Evolutionary conservation across 1,140 invertebrate genomes (phyloP).

Genomic region (Eciton burchellii): DNA sequence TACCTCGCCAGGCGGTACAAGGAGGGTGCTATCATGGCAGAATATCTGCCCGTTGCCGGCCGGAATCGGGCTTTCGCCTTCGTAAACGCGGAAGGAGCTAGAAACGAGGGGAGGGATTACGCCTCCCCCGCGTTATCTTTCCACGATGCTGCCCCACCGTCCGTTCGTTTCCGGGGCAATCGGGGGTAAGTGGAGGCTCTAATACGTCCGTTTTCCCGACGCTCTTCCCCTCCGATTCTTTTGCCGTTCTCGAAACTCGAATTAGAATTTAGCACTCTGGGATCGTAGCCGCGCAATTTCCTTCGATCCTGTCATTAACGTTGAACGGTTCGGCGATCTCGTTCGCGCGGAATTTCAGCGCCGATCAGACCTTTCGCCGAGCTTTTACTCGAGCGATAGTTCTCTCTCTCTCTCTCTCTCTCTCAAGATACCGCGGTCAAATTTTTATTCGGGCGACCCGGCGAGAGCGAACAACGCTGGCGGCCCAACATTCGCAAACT

Average conservation of each 20-base stretch:
- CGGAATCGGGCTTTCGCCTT: constrained; percentile 71
- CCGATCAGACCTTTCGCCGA: not conserved
- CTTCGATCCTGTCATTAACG: constrained; percentile 1
- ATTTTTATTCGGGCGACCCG: constrained; percentile 32
- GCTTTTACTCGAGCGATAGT: not conserved
- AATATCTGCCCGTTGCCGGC: constrained; percentile 62
- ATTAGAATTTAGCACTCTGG: constrained; percentile 41
- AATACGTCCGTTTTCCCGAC: constrained; percentile 70
- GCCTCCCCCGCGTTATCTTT: constrained; percentile 71
- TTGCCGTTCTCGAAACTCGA: constrained; percentile 47
- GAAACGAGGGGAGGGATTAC: constrained; percentile 66
- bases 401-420: no score
- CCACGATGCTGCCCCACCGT: constrained; percentile 69
- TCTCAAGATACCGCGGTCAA: not conserved
- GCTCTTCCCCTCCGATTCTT: constrained; percentile 65
- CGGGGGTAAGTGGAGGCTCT: constrained; percentile 68
- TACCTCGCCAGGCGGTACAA: constrained; percentile 56
- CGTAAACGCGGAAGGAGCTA: constrained; percentile 70
- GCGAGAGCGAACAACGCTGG: not conserved
- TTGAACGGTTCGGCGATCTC: not conserved
- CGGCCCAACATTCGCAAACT: constrained; percentile 6
- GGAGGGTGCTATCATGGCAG: constrained; percentile 51
- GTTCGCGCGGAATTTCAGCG: not conserved
- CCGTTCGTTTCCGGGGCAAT: constrained; percentile 74
- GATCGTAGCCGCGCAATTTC: constrained; percentile 3